Evolutionary conservation across 2,888 invertebrate genomes (phyloP), one percentile per base, ranked within the genome.

Genomic region (Megamerina dolium): DNA sequence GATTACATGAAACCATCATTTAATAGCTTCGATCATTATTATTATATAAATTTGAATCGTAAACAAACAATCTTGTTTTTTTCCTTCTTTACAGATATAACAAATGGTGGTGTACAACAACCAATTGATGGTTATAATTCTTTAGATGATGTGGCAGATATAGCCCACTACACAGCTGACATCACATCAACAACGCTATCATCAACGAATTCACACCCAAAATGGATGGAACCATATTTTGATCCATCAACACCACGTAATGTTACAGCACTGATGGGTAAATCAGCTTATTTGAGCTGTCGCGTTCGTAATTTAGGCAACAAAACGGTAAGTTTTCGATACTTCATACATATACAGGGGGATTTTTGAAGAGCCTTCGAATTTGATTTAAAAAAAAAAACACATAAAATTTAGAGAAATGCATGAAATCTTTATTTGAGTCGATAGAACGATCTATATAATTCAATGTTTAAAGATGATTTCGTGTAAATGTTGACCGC

Each of bases 241-340:
- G 86, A 86, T 75, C 77, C 80, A 44, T 77, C 79, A 56, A 84
- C 85, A 39, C 83, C 85, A 34, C 75, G 82, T 48, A 86, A 87
- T 75, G 83, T 87, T 51, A 87, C 86, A 29, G 86, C 86, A 20
- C 78, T 86, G 30, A 84, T 86, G 51, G 86, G 86, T 60, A 86
- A 86, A 73, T 83, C 72, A 21, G 72, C 72, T 43, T 72, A 70
- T 60, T 60, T 72, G 43, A 70, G 68, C 53, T 72, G 72, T 58
- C 64, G 68, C 48, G 72, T 72, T 41, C 60, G 64, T 51, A 71
- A 72, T 61, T 66, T 72, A 53, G 68, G 69, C 55, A 72, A 72
- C 56, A 72, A 72, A 64, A 72, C 72, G 49, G 72, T 71, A 57
- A 70, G 69, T 64, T 29, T 33, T 3, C 16, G n/a, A 14, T 23